These are phyloP conservation scores for Cynoglossus semilaevis DNA, from an alignment of 2,113 vertebrate species.

Conservation along the genomic window DNA sequence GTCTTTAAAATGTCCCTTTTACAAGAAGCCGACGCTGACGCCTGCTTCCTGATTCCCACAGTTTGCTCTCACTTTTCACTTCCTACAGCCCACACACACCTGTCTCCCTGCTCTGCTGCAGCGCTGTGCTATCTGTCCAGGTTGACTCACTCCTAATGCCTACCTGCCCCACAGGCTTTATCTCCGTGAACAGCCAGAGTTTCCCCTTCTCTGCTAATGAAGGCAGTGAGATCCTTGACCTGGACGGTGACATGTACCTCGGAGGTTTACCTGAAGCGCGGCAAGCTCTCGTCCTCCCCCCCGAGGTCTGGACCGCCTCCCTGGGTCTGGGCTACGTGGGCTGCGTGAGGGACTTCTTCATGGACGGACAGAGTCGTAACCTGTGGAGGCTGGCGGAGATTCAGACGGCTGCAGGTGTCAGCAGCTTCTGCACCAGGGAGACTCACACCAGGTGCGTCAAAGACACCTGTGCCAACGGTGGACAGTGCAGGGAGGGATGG, in stretches of 20 bases:
- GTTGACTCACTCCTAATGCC: slow-evolving; percentile 34
- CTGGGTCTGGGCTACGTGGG: slow-evolving; percentile 89
- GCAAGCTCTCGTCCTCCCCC: slow-evolving; percentile 79
- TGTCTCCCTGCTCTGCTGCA: slow-evolving; percentile 46
- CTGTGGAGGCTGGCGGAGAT: slow-evolving; percentile 84
- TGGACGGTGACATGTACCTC: slow-evolving; percentile 89
- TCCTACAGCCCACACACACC: slow-evolving; percentile 58
- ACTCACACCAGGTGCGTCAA: slow-evolving; percentile 81
- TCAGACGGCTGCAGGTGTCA: slow-evolving; percentile 78
- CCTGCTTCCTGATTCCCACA: slow-evolving; percentile 45
- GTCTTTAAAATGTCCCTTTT: slow-evolving; percentile 26
- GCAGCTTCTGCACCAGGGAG: slow-evolving; percentile 86
- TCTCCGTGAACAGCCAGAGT: slow-evolving; percentile 88
- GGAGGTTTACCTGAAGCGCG: slow-evolving; percentile 87
- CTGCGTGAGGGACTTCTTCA: slow-evolving; percentile 89
- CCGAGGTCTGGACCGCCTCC: slow-evolving; percentile 87
- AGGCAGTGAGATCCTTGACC: slow-evolving; percentile 90
- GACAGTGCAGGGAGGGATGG: slow-evolving; percentile 88
- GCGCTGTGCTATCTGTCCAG: slow-evolving; percentile 25
- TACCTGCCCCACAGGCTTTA: slow-evolving; percentile 77
- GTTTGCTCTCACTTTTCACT: slow-evolving; percentile 37
- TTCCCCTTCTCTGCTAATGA: slow-evolving; percentile 85
- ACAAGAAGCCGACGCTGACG: slow-evolving; percentile 17
- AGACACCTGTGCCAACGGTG: slow-evolving; percentile 82
- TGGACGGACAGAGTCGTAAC: slow-evolving; percentile 88